Percentiles rank a stretch among this genome's conserved stretches.
These are phyloP conservation scores for Caenorhabditis drosophilae DNA, from an alignment of 2,888 invertebrate species.

Conservation along the genomic window DNA sequence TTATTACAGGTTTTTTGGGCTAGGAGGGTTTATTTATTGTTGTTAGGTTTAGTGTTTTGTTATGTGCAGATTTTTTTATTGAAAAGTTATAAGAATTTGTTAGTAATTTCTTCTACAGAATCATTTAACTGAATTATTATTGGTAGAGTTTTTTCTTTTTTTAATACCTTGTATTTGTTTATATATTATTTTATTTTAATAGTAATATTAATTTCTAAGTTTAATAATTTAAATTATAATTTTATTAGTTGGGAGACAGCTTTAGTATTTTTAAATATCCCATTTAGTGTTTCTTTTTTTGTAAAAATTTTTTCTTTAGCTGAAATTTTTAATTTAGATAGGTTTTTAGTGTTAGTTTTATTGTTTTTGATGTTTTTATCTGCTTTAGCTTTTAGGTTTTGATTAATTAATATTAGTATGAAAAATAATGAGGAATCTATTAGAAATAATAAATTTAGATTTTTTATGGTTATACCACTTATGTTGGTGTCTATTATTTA, in stretches of 20 bases:
- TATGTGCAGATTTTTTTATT: constrained; percentile 49
- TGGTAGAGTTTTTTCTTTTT: constrained; percentile 42
- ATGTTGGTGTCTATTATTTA: constrained; percentile 44
- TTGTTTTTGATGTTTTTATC: constrained; percentile 44
- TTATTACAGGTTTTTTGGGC: constrained; percentile 44
- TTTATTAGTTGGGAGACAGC: constrained; percentile 43
- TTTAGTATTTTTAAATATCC: constrained; percentile 49
- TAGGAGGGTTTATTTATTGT: constrained; percentile 32
- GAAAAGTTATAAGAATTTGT: constrained; percentile 47
- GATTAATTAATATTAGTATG: constrained; percentile 46
- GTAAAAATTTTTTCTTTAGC: constrained; percentile 49
- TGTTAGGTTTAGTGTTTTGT: constrained; percentile 47
- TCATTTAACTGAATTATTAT: constrained; percentile 69
- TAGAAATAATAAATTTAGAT: constrained; percentile 34
- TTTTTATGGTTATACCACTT: constrained; percentile 38
- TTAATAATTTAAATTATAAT: constrained; percentile 27
- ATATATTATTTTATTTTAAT: constrained; percentile 51
- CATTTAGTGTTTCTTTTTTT: constrained; percentile 50
- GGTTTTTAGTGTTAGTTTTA: constrained; percentile 38
- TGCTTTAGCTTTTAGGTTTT: constrained; percentile 74
- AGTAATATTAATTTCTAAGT: constrained; percentile 43
- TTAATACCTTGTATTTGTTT: constrained; percentile 45
- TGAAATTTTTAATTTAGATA: constrained; percentile 41
- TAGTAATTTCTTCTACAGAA: constrained; percentile 50
- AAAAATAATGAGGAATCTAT: constrained; percentile 27